Evolutionary conservation across 2,113 vertebrate genomes (phyloP).

Genomic region (Alces alces): DNA sequence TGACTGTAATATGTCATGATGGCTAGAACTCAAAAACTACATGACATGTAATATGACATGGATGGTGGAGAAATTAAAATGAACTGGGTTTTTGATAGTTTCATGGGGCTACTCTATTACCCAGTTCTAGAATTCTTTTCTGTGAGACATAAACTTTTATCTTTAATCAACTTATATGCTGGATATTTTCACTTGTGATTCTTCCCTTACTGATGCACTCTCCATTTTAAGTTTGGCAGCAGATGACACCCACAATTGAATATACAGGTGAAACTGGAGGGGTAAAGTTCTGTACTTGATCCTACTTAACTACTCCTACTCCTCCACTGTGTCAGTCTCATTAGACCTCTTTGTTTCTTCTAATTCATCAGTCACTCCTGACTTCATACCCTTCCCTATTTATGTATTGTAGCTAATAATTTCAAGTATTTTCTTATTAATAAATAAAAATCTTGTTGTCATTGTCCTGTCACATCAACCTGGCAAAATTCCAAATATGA

Average conservation of each 20-base stretch:
- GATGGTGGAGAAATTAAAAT: not conserved
- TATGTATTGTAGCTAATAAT: not conserved
- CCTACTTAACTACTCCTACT: not conserved
- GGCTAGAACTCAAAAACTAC: not conserved
- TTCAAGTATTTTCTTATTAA: not conserved
- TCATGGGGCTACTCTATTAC: not conserved
- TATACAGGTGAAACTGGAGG: not conserved
- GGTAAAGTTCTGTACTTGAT: not conserved
- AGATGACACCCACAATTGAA: not conserved
- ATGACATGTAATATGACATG: fast-evolving
- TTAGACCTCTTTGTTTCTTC: not conserved
- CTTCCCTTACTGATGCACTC: not conserved
- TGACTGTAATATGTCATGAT: not conserved
- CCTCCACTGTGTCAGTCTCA: not conserved
- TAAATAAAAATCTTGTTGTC: not conserved
- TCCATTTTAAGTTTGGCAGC: not conserved
- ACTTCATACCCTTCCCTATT: not conserved
- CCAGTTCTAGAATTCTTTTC: not conserved
- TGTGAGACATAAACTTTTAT: not conserved
- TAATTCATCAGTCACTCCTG: not conserved
- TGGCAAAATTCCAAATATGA: not conserved
- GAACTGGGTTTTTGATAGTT: not conserved
- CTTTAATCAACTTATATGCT: not conserved
- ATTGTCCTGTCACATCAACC: not conserved
- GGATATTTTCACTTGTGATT: not conserved